These are phyloP conservation scores for Agapornis canus DNA, from an alignment of 2,797 vertebrate genomes.

Conservation along the genomic window DNA sequence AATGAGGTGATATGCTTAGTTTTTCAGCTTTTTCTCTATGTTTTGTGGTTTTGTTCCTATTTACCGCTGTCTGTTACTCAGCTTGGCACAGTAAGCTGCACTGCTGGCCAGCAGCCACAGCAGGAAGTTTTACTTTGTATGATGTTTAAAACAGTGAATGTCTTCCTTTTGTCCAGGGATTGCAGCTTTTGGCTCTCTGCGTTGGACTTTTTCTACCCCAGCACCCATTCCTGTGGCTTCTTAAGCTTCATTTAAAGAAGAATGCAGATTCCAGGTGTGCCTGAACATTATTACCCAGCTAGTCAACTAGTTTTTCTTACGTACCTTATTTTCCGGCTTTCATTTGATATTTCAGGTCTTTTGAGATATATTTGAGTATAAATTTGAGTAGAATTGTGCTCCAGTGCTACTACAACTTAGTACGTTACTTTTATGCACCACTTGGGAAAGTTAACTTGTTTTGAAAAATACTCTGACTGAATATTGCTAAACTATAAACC, in stretches of 20 bases:
- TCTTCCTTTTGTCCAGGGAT: slow-evolving; percentile 82
- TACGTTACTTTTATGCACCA: neutral
- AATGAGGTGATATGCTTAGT: neutral
- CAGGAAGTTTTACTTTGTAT: slow-evolving; percentile 5
- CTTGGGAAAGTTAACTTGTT: neutral
- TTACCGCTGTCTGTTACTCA: neutral
- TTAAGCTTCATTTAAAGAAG: slow-evolving; percentile 90
- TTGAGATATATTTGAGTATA: neutral
- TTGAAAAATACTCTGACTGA: neutral
- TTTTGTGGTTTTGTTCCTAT: neutral
- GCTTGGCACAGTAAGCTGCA: neutral
- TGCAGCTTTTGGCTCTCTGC: slow-evolving; percentile 95
- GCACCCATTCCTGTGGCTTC: slow-evolving; percentile 94
- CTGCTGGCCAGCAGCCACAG: neutral
- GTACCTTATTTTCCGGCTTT: neutral
- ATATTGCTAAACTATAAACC: neutral
- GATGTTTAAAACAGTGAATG: slow-evolving; percentile 16
- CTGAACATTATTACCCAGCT: neutral
- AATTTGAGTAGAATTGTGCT: neutral
- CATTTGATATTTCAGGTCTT: neutral
- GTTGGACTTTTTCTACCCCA: slow-evolving; percentile 94
- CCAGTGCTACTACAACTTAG: neutral
- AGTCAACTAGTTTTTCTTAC: neutral
- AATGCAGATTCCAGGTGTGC: slow-evolving; percentile 90
- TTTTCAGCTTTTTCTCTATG: neutral